phyloP scores from a whole-genome alignment of 2,888 invertebrate species.

The Euplagia quadripunctaria region DNA sequence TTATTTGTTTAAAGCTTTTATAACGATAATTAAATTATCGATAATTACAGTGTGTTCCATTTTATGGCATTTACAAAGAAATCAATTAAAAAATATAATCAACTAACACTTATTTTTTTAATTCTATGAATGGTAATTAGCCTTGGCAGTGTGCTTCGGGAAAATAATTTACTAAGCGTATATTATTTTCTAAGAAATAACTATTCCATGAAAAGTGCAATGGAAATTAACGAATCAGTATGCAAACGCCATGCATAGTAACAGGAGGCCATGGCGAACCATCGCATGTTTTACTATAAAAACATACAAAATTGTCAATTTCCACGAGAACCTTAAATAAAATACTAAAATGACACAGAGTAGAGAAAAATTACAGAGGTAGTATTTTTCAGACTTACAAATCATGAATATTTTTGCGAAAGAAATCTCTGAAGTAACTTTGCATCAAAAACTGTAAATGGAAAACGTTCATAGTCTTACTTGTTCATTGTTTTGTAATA shows the following conservation, averaged over 20 bases:
- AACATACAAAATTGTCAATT: slow-evolving; percentile 50
- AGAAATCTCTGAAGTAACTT: neutral
- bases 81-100: neutral
- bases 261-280: slow-evolving; percentile 45
- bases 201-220: slow-evolving; percentile 64
- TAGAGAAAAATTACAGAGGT: slow-evolving; percentile 62
- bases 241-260: slow-evolving; percentile 67
- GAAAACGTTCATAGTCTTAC: neutral
- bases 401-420: neutral
- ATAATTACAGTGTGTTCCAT: neutral
- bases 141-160: slow-evolving; percentile 65
- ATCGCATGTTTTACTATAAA: slow-evolving; percentile 53
- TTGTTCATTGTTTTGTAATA: neutral
- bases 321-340: slow-evolving; percentile 51
- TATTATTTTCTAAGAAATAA: slow-evolving; percentile 61
- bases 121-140: slow-evolving; percentile 41
- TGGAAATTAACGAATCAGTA: slow-evolving; percentile 56
- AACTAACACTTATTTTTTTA: neutral
- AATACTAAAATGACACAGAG: slow-evolving; percentile 61
- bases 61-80: neutral
- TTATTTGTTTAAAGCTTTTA: too few relatives aligned
- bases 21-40: neutral
- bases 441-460: too few relatives aligned
- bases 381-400: slow-evolving; percentile 25
- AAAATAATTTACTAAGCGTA: slow-evolving; percentile 40